phyloP scores from a whole-genome alignment of 1,140 invertebrate genomes.

The Drosophila seguyi region DNA sequence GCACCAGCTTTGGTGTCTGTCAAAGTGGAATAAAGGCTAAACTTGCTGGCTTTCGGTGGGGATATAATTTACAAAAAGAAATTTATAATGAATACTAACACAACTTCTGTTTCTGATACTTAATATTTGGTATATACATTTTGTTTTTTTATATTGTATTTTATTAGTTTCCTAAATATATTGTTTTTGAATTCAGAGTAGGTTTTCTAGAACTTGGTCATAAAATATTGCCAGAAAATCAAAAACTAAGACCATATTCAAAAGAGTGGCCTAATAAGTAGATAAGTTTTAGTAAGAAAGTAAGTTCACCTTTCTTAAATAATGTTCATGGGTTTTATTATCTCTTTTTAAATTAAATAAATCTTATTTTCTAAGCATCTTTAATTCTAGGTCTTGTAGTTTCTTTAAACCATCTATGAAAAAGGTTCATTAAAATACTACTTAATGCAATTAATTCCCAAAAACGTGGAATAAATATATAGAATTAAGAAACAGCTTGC shows the following conservation, averaged over 20 bases:
- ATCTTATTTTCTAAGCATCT: too few species aligned
- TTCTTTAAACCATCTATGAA: background rate
- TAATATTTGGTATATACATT: background rate
- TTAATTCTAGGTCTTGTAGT: too few species aligned
- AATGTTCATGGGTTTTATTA: too few species aligned
- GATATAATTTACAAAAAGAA: background rate
- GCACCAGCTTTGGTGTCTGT: constrained; percentile 33
- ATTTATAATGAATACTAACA: background rate
- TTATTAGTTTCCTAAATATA: background rate
- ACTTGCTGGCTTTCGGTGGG: constrained; percentile 13
- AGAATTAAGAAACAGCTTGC: background rate
- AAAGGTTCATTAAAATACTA: background rate
- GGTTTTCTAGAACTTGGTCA: too few species aligned
- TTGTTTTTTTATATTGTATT: background rate
- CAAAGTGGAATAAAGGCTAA: constrained; percentile 33
- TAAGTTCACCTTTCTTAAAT: too few species aligned
- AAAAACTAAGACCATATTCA: too few species aligned
- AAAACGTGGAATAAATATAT: background rate
- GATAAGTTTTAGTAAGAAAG: too few species aligned
- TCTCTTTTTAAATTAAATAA: too few species aligned
- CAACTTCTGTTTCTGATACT: background rate
- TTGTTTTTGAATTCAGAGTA: too few species aligned
- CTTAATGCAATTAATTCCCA: background rate
- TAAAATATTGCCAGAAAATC: too few species aligned
- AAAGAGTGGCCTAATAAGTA: too few species aligned